A percentile compares a stretch with the other conserved stretches of the same genome.
These are phyloP conservation scores for Chaenogobius annularis DNA, from an alignment of 2,113 vertebrate species.

Conservation along the genomic window DNA sequence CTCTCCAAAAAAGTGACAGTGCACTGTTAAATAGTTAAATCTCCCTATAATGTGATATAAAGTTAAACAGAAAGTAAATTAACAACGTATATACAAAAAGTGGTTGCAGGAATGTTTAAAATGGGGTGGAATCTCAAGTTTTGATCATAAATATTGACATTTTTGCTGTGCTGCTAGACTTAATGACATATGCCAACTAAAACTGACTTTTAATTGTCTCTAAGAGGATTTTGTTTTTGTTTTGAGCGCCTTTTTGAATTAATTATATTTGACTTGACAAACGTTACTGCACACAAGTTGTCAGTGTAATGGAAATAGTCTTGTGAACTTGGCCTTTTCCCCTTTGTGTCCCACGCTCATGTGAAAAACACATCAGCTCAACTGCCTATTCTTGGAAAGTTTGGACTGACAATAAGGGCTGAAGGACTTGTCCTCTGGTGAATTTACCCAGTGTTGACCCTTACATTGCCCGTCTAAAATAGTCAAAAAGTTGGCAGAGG, in stretches of 20 bases:
- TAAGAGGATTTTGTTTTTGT: not conserved
- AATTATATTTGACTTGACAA: not conserved
- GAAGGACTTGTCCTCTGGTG: not conserved
- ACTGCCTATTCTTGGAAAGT: conserved; percentile 31
- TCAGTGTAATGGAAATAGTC: conserved; percentile 3
- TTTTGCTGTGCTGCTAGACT: not conserved
- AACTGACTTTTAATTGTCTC: not conserved
- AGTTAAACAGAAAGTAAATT: not conserved
- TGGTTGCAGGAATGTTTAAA: not conserved
- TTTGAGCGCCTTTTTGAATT: not conserved
- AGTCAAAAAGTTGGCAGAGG: not conserved
- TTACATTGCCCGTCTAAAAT: not conserved
- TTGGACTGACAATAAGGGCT: conserved; percentile 17
- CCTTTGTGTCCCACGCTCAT: not conserved
- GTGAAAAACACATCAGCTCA: conserved; percentile 20
- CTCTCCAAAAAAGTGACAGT: not conserved
- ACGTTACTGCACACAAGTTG: conserved; percentile 22
- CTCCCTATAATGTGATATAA: not conserved
- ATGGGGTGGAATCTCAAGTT: not conserved
- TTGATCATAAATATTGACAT: not conserved
- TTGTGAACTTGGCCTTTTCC: conserved; percentile 4
- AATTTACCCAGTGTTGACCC: not conserved
- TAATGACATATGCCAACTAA: not conserved
- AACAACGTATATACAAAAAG: not conserved
- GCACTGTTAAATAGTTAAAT: not conserved